Percentiles rank a stretch among this genome's conserved stretches.
Evolutionary conservation across 2,113 vertebrate species (phyloP).

Genomic region (Natator depressus): DNA sequence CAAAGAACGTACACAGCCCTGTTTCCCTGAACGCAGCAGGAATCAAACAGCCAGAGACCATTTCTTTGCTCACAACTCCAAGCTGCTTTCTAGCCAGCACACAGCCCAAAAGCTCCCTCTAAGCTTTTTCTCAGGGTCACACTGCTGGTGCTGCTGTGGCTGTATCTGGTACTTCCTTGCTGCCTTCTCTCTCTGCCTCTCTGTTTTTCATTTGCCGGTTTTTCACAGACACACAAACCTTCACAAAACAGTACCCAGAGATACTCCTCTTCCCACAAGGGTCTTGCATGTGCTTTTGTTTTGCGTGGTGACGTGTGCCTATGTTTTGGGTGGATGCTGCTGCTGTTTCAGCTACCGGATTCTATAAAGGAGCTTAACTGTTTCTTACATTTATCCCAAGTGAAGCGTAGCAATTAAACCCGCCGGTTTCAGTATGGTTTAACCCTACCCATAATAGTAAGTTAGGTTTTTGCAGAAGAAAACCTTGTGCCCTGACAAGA

Average conservation of each 20-base stretch:
- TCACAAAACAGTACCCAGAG: neutral
- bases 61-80: neutral
- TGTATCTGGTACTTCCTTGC: neutral
- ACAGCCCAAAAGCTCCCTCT: neutral
- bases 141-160: neutral
- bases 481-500: neutral
- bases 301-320: neutral
- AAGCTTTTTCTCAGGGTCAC: neutral
- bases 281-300: neutral
- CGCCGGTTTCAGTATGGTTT: neutral
- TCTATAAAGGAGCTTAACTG: neutral
- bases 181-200: neutral
- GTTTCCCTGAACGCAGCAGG: neutral
- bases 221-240: neutral
- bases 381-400: neutral
- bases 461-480: neutral
- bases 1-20: fast-evolving
- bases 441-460: neutral
- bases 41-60: neutral
- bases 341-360: neutral
- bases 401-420: neutral
- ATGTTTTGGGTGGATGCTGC: neutral
- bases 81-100: neutral
- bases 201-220: neutral
- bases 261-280: neutral